These are phyloP conservation scores for Suillia variegata DNA, from an alignment of 2,888 invertebrate species.

Conservation along the genomic window DNA sequence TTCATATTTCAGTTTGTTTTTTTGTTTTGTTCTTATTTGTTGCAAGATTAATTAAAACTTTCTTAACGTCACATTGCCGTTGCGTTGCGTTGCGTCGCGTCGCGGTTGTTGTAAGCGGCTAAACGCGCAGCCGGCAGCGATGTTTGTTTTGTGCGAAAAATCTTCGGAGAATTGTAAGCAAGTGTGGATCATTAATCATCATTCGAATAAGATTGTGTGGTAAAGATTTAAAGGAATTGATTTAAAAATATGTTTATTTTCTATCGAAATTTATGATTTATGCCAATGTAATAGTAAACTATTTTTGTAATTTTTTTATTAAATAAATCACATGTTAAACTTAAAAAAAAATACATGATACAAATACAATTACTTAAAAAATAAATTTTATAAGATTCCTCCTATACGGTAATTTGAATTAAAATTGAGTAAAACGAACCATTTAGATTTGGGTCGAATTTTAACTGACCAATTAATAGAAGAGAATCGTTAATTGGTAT, in stretches of 20 bases:
- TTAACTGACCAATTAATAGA: too few relatives aligned
- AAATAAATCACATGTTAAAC: too few relatives aligned
- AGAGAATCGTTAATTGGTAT: too few relatives aligned
- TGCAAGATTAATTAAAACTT: conserved; percentile 13
- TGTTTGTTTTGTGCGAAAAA: not conserved
- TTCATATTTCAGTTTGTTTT: not conserved
- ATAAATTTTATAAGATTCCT: too few relatives aligned
- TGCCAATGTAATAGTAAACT: too few relatives aligned
- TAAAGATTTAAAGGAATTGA: not conserved
- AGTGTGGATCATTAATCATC: not conserved
- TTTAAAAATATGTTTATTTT: not conserved
- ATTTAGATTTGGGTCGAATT: too few relatives aligned
- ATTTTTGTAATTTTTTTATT: too few relatives aligned
- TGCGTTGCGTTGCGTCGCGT: not conserved
- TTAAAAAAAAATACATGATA: too few relatives aligned
- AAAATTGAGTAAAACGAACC: too few relatives aligned
- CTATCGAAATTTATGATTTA: not conserved
- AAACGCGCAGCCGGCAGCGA: not conserved
- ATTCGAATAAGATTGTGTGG: not conserved
- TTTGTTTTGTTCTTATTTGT: not conserved
- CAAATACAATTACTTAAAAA: too few relatives aligned
- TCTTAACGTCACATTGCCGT: not conserved
- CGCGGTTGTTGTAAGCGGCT: not conserved
- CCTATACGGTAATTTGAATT: too few relatives aligned
- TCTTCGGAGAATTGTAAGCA: not conserved